Percentiles rank a stretch among this genome's conserved stretches.
Evolutionary conservation across 2,797 vertebrate species (phyloP).

Genomic region (Poecilia picta): DNA sequence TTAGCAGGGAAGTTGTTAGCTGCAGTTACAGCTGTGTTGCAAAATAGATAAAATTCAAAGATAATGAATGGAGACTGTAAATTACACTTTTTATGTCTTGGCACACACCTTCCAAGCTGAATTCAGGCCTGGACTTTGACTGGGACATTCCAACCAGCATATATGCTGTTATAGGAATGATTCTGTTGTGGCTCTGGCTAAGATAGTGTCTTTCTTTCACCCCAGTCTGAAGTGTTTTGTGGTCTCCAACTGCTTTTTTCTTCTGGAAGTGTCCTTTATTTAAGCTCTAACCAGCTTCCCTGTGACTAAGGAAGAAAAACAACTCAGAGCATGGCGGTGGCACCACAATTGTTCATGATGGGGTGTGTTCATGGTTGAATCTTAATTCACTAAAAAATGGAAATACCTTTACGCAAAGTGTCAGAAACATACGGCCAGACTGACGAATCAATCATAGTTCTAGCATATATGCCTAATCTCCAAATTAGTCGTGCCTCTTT

Average conservation of each 20-base stretch:
- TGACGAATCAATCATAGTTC: neutral
- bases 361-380: neutral
- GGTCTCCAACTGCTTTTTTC: neutral
- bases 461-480: neutral
- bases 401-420: neutral
- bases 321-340: neutral
- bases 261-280: neutral
- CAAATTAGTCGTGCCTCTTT: neutral
- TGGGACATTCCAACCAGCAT: neutral
- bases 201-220: neutral
- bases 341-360: neutral
- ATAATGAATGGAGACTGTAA: neutral
- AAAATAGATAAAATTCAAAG: neutral
- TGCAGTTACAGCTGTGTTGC: neutral
- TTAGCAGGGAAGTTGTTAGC: neutral
- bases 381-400: neutral
- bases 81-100: neutral
- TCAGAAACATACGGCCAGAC: neutral
- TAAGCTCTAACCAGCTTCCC: neutral
- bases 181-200: neutral
- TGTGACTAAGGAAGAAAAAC: neutral
- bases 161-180: neutral
- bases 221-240: neutral
- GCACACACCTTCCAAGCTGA: neutral
- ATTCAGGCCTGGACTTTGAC: neutral